Evolutionary conservation across 2,113 vertebrate species (phyloP), one percentile per base, ranked within the genome.

Genomic region (Pteropus alecto): DNA sequence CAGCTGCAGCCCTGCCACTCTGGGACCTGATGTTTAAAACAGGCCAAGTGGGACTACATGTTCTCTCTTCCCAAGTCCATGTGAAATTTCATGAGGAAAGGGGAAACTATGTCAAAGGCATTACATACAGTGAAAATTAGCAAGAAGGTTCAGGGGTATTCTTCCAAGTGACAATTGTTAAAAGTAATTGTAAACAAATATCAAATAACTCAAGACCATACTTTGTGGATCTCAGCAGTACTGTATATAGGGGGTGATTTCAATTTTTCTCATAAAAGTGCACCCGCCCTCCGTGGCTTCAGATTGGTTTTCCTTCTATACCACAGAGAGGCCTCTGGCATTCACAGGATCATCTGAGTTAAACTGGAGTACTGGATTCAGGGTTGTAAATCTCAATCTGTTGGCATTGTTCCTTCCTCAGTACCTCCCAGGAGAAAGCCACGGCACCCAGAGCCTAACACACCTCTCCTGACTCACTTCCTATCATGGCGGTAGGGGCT

Each of bases 1-100:
- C 67, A 77, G 58, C 33, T 30, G 70, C 2, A 35, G 48, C n/a
- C 58, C 56, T 93, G 73, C 48, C 71, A 73, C 83, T 90, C 86
- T 63, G 83, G 92, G 83, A 38, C 46, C 46, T 41, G 43, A 24
- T 7, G 58, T n/a, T 38, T 24, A 92, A 65, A 87, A 26, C 5
- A 18, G 95, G 91, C 35, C 61, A 97, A 77, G 91, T 21, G 35
- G 43, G 76, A 73, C 22, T 86, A 97, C 82, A 94, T 90, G 38
- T n/a, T 92, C 60, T 87, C 33, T 51, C 8, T 70, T 58, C 63
- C 94, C 93, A 41, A 26, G 65, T 85, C 76, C 92, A 41, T 24
- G 67, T 87, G 63, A 0, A 4, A 61, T 46, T 38, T 95, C 0
- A 0, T 13, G 73, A 95, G 79, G 0, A 0, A 96, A 96, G 58